Conservation (phyloP, 2,888 invertebrate species). For the Ditylenchus weischeri region DNA sequence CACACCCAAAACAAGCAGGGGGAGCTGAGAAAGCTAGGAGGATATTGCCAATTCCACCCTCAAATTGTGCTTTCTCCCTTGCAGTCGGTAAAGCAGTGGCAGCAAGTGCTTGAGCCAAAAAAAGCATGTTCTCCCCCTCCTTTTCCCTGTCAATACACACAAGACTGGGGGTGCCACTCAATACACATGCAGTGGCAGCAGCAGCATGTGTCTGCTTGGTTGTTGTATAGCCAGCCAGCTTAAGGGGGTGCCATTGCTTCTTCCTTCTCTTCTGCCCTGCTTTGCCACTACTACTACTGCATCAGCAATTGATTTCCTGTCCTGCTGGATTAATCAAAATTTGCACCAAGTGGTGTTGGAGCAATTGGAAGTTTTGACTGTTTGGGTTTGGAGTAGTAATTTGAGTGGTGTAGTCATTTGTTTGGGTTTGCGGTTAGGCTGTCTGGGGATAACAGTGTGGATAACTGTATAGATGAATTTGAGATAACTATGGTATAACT, state of each 20-base stretch:
- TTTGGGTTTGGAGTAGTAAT: neutral
- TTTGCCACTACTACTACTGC: slow-evolving; percentile 3
- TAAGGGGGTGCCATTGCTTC: neutral
- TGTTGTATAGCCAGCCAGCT: too few species aligned
- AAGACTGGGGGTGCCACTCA: too few species aligned
- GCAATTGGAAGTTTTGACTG: neutral
- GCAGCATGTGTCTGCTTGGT: too few species aligned
- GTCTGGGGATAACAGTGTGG: neutral
- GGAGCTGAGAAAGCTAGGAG: too few species aligned
- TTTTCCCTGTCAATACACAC: too few species aligned
- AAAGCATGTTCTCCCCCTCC: too few species aligned
- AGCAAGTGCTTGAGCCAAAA: too few species aligned
- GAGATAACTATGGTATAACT: neutral
- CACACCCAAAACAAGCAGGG: too few species aligned
- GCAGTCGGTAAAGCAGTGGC: too few species aligned
- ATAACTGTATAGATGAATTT: neutral
- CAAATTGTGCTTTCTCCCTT: too few species aligned
- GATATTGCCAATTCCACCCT: too few species aligned
- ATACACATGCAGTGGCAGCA: too few species aligned
- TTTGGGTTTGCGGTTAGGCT: neutral
- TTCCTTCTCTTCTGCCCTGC: neutral
- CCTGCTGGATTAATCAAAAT: neutral
- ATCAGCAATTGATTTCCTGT: slow-evolving; percentile 6
- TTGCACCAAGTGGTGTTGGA: neutral
- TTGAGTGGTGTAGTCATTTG: neutral